Percentiles rank a stretch among this genome's conserved stretches.
These are phyloP conservation scores for Gasterosteus nipponicus DNA, from an alignment of 2,113 vertebrate genomes.

Conservation along the genomic window DNA sequence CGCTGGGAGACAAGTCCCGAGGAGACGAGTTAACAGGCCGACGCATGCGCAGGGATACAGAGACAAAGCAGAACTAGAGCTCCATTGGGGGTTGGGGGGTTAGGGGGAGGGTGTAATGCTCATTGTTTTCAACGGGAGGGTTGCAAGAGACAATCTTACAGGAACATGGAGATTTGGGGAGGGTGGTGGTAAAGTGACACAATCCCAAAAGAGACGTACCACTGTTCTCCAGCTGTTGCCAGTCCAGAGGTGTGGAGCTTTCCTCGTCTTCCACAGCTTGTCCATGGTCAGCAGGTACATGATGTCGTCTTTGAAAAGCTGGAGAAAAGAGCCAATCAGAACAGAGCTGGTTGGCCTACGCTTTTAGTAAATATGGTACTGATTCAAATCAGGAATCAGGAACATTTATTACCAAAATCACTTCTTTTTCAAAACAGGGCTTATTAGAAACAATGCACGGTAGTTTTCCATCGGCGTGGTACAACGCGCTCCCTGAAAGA, in stretches of 20 bases:
- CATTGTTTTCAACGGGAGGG: background rate
- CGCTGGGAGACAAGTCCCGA: constrained; percentile 42
- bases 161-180: no score
- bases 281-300: constrained; percentile 97
- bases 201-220: constrained; percentile 74
- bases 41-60: background rate
- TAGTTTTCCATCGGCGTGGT: background rate
- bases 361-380: no score
- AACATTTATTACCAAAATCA: no score
- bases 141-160: background rate
- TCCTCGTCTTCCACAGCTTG: constrained; percentile 98
- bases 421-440: background rate
- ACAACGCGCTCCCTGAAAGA: background rate
- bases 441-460: background rate
- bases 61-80: background rate
- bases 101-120: no score
- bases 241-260: constrained; percentile 92
- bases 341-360: background rate
- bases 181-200: background rate
- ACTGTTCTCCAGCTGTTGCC: constrained; percentile 87
- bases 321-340: constrained; percentile 19
- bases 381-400: background rate
- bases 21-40: background rate
- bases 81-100: no score
- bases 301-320: constrained; percentile 99